Percentiles rank a stretch among this genome's conserved stretches.
Conservation (phyloP, 64 coral and sea anemone genomes). For the Pachyseris speciosa region DNA sequence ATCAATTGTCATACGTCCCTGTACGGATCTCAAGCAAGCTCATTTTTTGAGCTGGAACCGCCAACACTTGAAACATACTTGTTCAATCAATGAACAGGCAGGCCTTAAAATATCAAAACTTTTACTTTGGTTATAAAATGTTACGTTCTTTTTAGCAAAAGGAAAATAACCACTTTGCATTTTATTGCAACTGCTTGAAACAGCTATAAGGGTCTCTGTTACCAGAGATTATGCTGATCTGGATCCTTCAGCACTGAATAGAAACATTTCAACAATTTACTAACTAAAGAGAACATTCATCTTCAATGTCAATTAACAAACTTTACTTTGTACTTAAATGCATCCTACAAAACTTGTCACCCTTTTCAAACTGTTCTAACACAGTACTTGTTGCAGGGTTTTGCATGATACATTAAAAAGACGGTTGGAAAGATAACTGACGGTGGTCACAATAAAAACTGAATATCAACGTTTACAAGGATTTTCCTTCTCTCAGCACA, state of each 20-base stretch:
- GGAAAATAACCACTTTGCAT: background rate
- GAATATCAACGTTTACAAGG: background rate
- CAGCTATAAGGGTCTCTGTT: background rate
- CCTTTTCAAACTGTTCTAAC: background rate
- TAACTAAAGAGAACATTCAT: background rate
- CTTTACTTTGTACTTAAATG: background rate
- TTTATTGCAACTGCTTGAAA: background rate
- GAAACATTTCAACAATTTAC: no score
- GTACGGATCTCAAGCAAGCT: slow-evolving; percentile 43
- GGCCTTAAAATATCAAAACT: background rate
- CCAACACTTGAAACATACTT: slow-evolving; percentile 29
- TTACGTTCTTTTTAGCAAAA: background rate
- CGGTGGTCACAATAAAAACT: no score
- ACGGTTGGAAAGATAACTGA: background rate
- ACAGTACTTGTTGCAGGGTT: background rate
- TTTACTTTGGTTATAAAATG: background rate
- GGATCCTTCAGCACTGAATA: no score
- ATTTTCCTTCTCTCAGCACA: background rate
- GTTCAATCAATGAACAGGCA: background rate
- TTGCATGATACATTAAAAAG: background rate
- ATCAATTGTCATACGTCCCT: slow-evolving; percentile 48
- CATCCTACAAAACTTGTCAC: background rate
- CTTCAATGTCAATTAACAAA: background rate
- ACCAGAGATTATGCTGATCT: background rate
- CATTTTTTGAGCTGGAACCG: slow-evolving; percentile 28